A percentile compares a stretch with the other conserved stretches of the same genome.
Evolutionary conservation across 2,113 vertebrate species (phyloP).

Genomic region (Rafetus swinhoei): DNA sequence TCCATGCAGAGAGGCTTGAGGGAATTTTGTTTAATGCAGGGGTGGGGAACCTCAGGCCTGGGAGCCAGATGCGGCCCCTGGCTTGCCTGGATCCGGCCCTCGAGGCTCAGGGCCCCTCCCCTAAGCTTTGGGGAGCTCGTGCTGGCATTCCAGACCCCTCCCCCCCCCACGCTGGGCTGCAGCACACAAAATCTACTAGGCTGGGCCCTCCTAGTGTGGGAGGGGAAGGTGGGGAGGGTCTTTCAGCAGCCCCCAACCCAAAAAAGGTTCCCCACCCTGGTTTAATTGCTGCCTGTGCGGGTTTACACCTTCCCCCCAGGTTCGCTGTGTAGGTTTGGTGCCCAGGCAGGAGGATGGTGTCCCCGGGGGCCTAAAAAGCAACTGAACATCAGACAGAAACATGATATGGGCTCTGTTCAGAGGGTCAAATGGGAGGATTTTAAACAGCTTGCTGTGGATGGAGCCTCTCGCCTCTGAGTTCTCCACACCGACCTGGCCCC

Average conservation of each 20-base stretch:
- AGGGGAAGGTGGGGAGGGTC: no score
- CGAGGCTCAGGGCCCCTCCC: no score
- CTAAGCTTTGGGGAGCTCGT: no score
- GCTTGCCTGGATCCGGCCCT: no score
- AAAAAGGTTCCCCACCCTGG: no score
- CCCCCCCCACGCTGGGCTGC: no score
- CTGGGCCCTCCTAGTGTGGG: no score
- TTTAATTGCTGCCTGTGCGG: background rate
- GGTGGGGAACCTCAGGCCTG: no score
- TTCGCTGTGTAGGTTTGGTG: background rate
- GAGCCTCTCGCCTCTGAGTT: fast-evolving
- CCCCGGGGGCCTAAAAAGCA: background rate
- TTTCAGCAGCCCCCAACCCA: no score
- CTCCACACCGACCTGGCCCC: fast-evolving
- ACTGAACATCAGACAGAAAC: background rate
- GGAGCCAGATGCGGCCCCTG: no score
- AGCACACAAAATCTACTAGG: no score
- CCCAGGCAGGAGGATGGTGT: background rate
- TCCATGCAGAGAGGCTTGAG: background rate
- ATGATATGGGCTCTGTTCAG: background rate
- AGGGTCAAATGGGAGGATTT: background rate
- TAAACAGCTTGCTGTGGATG: fast-evolving
- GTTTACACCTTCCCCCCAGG: background rate
- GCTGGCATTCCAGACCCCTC: no score
- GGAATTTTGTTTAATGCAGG: background rate